Evolutionary conservation across 2,797 vertebrate genomes (phyloP), one percentile per base, ranked within the genome.

Genomic region (Protosalanx chinensis): DNA sequence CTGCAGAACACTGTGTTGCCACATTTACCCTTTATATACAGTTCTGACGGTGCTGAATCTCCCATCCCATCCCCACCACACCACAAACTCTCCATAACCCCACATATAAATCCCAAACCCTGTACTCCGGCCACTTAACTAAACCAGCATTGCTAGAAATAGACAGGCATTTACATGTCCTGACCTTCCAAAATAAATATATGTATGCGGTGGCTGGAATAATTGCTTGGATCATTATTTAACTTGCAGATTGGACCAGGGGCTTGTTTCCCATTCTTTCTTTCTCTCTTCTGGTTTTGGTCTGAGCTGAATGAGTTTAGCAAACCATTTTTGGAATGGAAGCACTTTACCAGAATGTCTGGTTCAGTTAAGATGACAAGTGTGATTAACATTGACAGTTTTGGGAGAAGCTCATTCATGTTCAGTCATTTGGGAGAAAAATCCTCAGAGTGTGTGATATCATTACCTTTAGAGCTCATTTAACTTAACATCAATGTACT

Each of bases 141-240:
- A 73, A 83, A 72, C 71, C 76, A 70, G 58, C 53, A 53, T 67
- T 67, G 62, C 84, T 89, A 62, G 68, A 86, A 88, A 88, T 82
- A 87, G 84, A 88, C 81, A 76, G 70, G 72, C 75, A 78, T 76
- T 76, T 72, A 75, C 32, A 58, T 76, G 82, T 84, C 70, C 57
- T 57, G 20, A 67, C 62, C 74, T 75, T 89, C 86, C 87, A 88
- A 88, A 71, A 86, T 86, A 89, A 91, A 90, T 85, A 91, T 5
- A 75, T 75, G 67, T 74, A 65, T 37, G 73, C 77, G 69, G 76
- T 71, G 81, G 79, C 79, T 84, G 81, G 80, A 87, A 83, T 82
- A 75, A 85, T 76, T 71, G 73, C 67, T 30, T 68, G 57, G 75
- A 82, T 77, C 58, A 69, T 61, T 86, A 85, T 90, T 89, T 89